Conservation (phyloP, 2,888 invertebrate species). For the Lithosia quadra region DNA sequence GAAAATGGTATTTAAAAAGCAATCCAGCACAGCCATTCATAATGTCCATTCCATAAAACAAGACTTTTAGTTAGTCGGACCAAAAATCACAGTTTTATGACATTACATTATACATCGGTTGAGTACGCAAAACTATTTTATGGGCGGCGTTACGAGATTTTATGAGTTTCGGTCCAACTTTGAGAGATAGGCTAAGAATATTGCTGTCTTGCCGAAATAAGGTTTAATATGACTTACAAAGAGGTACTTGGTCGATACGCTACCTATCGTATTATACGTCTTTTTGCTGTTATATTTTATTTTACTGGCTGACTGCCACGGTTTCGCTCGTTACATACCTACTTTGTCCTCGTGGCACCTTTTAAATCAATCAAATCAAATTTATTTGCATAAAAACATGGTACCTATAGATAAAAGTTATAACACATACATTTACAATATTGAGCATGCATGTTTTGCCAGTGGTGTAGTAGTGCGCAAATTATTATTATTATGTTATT, state of each 20-base stretch:
- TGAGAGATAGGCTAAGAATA: not conserved
- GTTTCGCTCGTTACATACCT: no score
- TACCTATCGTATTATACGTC: not conserved
- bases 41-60: constrained; percentile 5
- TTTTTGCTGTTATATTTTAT: no score
- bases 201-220: not conserved
- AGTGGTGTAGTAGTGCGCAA: no score
- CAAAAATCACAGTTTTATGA: constrained; percentile 18
- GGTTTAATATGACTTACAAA: not conserved
- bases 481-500: no score
- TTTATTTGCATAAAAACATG: no score
- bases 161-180: constrained; percentile 10
- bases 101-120: constrained; percentile 2
- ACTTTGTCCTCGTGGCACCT: no score
- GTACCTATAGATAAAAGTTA: no score
- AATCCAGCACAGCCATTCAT: not conserved
- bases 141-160: constrained; percentile 7
- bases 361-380: no score
- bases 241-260: not conserved
- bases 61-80: not conserved
- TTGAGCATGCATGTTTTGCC: no score
- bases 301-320: no score
- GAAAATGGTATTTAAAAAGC: not conserved
- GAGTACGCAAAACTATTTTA: constrained; percentile 19
- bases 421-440: no score